Percentiles rank a stretch among this genome's conserved stretches.
These are phyloP conservation scores for Cacatua alba DNA, from an alignment of 2,113 vertebrate genomes.

Conservation along the genomic window DNA sequence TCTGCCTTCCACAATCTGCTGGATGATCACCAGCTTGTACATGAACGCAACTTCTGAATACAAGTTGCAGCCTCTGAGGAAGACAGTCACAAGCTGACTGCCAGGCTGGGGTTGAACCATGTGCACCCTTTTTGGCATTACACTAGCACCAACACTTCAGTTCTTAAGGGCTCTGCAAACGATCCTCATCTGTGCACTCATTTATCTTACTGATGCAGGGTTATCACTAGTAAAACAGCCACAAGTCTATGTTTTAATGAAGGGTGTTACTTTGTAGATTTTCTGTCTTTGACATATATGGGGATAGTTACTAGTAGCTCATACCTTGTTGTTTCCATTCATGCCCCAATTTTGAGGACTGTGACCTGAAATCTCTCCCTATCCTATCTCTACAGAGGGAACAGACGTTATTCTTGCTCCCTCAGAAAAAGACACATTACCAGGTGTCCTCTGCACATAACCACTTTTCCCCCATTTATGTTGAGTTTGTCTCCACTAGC, in stretches of 20 bases:
- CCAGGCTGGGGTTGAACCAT: not conserved
- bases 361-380: not conserved
- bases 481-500: not conserved
- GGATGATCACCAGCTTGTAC: not conserved
- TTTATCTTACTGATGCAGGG: not conserved
- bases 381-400: not conserved
- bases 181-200: not conserved
- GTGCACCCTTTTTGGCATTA: not conserved
- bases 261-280: not conserved
- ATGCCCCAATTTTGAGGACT: not conserved
- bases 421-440: not conserved
- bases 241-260: not conserved
- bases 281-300: not conserved
- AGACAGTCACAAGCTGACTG: not conserved
- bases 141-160: not conserved
- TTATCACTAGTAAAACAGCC: not conserved
- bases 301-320: not conserved
- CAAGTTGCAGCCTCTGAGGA: not conserved
- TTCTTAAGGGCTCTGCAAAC: not conserved
- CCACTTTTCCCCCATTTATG: rapidly evolving
- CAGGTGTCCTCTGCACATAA: not conserved
- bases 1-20: not conserved
- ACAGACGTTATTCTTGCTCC: not conserved
- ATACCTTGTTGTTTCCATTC: not conserved
- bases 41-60: not conserved